A percentile compares a stretch with the other conserved stretches of the same genome.
phyloP scores from a whole-genome alignment of 2,113 vertebrate genomes.

The Sporophila hypoxantha region DNA sequence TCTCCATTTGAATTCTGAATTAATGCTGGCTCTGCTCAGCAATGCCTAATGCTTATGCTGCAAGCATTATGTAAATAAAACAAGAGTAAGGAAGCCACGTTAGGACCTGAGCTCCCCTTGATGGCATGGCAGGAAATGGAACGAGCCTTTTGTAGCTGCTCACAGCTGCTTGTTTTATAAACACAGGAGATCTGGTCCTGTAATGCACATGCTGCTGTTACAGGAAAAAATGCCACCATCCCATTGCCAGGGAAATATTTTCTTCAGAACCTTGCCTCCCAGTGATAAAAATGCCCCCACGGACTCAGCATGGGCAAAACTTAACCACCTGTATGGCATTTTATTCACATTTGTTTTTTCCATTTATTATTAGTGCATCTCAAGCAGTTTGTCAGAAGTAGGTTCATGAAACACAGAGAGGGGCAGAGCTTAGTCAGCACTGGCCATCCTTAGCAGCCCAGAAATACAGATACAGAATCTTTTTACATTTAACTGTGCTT shows the following conservation, averaged over 20 bases:
- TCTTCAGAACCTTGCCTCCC: not conserved
- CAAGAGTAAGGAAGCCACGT: not conserved
- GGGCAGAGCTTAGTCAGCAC: not conserved
- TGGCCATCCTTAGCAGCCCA: not conserved
- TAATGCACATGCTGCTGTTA: not conserved
- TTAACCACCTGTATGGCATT: not conserved
- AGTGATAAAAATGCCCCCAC: rapidly evolving
- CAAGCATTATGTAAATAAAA: constrained; percentile 15
- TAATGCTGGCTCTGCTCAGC: not conserved
- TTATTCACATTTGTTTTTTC: not conserved
- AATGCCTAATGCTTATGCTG: constrained; percentile 6
- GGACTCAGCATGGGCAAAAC: not conserved
- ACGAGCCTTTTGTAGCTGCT: not conserved
- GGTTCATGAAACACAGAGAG: not conserved
- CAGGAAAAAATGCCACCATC: not conserved
- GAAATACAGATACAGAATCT: not conserved
- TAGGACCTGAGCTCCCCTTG: not conserved
- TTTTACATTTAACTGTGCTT: not conserved
- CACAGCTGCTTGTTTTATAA: not conserved
- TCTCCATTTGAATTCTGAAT: constrained; percentile 21
- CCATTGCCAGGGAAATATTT: not conserved
- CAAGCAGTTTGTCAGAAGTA: not conserved
- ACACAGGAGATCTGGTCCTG: not conserved
- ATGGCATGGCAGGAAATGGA: not conserved
- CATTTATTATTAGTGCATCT: not conserved